phyloP scores from a whole-genome alignment of 2,888 invertebrate species.

The Yponomeuta malinellus region DNA sequence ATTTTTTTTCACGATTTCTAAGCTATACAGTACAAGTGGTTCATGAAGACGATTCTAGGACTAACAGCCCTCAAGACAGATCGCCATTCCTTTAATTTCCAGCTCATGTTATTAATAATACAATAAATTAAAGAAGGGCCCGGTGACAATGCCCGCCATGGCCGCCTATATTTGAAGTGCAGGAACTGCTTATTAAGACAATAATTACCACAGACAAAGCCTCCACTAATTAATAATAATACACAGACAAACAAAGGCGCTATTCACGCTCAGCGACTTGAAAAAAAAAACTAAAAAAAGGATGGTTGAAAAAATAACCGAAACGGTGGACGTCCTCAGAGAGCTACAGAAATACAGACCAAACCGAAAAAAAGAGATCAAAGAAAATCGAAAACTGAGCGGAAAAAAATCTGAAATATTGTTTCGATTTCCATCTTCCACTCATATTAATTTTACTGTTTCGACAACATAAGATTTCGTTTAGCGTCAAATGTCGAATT shows the following conservation, averaged over 20 bases:
- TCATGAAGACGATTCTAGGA: no score
- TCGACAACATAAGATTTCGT: no score
- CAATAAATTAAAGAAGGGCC: conserved; percentile 42
- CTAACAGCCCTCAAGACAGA: conserved; percentile 46
- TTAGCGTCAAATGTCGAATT: no score
- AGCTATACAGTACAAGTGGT: no score
- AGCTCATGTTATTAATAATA: conserved; percentile 62
- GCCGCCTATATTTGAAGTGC: conserved; percentile 60
- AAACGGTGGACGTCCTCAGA: conserved; percentile 53
- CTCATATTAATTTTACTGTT: no score
- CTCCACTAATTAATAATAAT: conserved; percentile 75
- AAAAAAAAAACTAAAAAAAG: conserved; percentile 43
- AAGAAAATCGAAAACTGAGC: not conserved
- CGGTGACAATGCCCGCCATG: conserved; percentile 49
- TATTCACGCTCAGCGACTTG: conserved; percentile 69
- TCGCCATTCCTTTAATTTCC: conserved; percentile 44
- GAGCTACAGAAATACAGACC: not conserved
- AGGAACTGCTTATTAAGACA: conserved; percentile 76
- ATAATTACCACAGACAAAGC: conserved; percentile 74
- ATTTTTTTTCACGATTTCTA: no score
- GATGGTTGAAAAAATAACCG: conserved; percentile 49
- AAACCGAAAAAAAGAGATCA: not conserved
- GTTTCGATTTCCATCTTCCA: no score
- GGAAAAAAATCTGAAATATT: not conserved
- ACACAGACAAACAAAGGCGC: conserved; percentile 72